These are phyloP conservation scores for Pipa parva DNA, from an alignment of 2,113 vertebrate species.

Conservation along the genomic window DNA sequence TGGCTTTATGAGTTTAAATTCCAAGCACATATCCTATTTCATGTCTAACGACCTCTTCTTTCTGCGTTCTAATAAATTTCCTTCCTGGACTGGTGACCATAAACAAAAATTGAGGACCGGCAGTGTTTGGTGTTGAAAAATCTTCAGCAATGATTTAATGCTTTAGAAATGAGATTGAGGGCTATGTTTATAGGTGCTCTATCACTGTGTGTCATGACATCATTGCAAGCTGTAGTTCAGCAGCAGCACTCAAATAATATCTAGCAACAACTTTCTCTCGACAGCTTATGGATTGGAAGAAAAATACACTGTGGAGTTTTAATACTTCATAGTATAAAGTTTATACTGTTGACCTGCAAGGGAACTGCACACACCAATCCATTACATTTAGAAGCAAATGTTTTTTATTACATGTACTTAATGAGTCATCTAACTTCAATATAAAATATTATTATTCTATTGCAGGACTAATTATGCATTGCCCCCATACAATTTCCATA, in stretches of 20 bases:
- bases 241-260: neutral
- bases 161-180: neutral
- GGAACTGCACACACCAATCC: too few relatives aligned
- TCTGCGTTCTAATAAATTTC: constrained; percentile 1
- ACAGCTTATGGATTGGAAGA: neutral
- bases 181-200: neutral
- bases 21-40: neutral
- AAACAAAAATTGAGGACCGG: neutral
- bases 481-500: too few relatives aligned
- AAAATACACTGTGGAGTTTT: neutral
- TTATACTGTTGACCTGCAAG: too few relatives aligned
- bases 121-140: constrained; percentile 1
- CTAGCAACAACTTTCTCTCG: neutral
- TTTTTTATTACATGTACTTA: too few relatives aligned
- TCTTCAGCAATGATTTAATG: constrained; percentile 1
- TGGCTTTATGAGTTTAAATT: neutral
- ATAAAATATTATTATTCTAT: too few relatives aligned
- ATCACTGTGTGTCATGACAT: neutral
- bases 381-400: too few relatives aligned
- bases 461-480: too few relatives aligned
- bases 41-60: constrained; percentile 1
- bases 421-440: too few relatives aligned
- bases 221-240: neutral
- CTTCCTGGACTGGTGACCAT: neutral
- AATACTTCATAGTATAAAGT: neutral